phyloP scores from a whole-genome alignment of 2,888 invertebrate species.

The Lycia hirtaria region DNA sequence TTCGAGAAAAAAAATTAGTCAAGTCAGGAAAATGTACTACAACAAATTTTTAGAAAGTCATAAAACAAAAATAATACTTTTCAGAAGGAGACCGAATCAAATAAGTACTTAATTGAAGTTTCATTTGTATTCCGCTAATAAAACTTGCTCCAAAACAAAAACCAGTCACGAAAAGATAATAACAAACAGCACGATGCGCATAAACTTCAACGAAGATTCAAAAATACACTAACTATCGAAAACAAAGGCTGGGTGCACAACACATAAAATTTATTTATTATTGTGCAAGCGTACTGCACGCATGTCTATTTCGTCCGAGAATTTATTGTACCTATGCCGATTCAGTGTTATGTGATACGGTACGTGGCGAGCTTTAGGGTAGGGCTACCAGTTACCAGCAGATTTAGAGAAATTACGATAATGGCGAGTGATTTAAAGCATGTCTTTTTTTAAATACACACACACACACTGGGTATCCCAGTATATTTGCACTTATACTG shows the following conservation, averaged over 20 bases:
- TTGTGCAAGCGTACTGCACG: conserved; percentile 68
- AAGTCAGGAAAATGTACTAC: too few relatives aligned
- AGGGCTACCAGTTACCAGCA: conserved; percentile 21
- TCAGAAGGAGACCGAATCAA: too few relatives aligned
- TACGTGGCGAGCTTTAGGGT: conserved; percentile 46
- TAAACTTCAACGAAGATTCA: conserved; percentile 4
- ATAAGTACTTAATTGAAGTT: too few relatives aligned
- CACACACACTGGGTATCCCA: too few relatives aligned
- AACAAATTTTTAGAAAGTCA: too few relatives aligned
- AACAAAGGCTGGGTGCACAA: conserved; percentile 59
- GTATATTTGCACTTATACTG: too few relatives aligned
- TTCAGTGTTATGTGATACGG: conserved; percentile 68
- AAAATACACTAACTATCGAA: conserved; percentile 49
- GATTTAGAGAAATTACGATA: not conserved
- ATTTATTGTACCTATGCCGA: conserved; percentile 79
- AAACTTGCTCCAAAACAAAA: not conserved
- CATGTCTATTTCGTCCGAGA: conserved; percentile 75
- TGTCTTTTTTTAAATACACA: too few relatives aligned
- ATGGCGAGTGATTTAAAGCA: not conserved
- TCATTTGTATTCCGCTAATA: not conserved
- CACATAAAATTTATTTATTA: conserved; percentile 79
- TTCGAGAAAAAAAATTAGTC: too few relatives aligned
- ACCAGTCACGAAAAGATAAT: not conserved
- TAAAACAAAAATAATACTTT: too few relatives aligned
- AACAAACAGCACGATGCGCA: not conserved